Conservation (phyloP, 1,140 invertebrate species). For the Chymomyza costata region DNA sequence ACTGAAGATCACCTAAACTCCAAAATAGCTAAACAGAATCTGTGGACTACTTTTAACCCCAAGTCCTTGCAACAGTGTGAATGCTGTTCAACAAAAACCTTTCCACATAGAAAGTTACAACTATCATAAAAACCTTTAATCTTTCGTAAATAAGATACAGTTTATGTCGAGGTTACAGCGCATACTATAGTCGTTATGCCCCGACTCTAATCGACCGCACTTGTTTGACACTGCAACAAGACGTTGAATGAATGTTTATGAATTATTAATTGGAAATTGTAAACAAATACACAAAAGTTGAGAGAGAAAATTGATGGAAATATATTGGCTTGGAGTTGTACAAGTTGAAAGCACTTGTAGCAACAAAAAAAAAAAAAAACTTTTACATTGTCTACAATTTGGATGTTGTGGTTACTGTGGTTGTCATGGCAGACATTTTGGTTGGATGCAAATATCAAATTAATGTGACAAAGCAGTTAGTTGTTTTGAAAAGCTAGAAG, state of each 20-base stretch:
- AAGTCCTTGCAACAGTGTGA: too few relatives aligned
- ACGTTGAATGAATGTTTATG: slow-evolving; percentile 47
- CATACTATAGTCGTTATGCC: too few relatives aligned
- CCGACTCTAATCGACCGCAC: too few relatives aligned
- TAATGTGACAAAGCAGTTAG: slow-evolving; percentile 53
- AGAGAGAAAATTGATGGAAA: not conserved
- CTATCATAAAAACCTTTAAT: too few relatives aligned
- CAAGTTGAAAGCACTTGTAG: slow-evolving; percentile 60
- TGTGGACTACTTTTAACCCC: too few relatives aligned
- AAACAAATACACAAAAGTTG: slow-evolving; percentile 9
- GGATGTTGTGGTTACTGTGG: slow-evolving; percentile 13
- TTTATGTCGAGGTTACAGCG: too few relatives aligned
- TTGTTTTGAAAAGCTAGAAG: slow-evolving; percentile 13
- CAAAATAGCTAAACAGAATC: too few relatives aligned
- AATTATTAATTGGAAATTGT: slow-evolving; percentile 68
- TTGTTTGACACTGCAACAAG: slow-evolving; percentile 9
- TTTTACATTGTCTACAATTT: slow-evolving; percentile 44
- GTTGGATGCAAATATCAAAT: slow-evolving; percentile 51
- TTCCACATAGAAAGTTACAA: too few relatives aligned
- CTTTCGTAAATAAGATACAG: too few relatives aligned
- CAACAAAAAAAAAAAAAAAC: too few relatives aligned
- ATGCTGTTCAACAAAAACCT: too few relatives aligned
- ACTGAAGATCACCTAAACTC: too few relatives aligned
- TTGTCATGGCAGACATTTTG: slow-evolving; percentile 5
- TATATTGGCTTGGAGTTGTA: slow-evolving; percentile 18